A percentile compares a stretch with the other conserved stretches of the same genome.
These are phyloP conservation scores for Xenopus petersii DNA, from an alignment of 2,797 vertebrate species.

Conservation along the genomic window DNA sequence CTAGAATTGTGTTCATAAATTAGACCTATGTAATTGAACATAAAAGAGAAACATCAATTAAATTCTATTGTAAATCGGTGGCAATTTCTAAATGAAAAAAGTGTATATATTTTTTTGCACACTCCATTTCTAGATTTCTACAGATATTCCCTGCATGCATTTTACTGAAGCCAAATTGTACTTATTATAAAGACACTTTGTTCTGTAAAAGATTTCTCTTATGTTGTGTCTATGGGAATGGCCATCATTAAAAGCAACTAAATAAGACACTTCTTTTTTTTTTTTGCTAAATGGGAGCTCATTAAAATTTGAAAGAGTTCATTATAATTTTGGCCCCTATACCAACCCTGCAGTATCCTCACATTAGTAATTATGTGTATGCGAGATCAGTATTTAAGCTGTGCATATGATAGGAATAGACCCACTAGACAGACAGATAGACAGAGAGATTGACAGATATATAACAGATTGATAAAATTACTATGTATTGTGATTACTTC, in stretches of 20 bases:
- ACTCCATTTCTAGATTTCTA: neutral
- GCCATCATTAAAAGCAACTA: slow-evolving; percentile 15
- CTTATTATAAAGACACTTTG: slow-evolving; percentile 5
- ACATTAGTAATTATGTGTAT: slow-evolving; percentile 13
- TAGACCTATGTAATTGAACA: no score
- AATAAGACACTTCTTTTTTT: slow-evolving; percentile 16
- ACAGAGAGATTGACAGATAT: no score
- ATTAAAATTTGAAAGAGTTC: slow-evolving; percentile 31
- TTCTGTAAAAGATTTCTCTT: slow-evolving; percentile 1
- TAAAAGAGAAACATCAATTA: no score
- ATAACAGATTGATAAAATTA: no score
- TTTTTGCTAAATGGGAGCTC: slow-evolving; percentile 12
- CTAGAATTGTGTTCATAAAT: no score
- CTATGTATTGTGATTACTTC: no score
- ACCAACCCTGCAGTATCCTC: slow-evolving; percentile 11
- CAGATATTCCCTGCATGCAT: neutral
- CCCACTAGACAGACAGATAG: no score
- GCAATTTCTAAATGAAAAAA: no score
- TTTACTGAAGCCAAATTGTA: slow-evolving; percentile 22
- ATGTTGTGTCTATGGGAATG: slow-evolving; percentile 30
- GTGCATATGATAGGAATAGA: no score
- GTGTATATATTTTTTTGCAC: no score
- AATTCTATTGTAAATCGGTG: no score
- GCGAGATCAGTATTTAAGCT: no score
- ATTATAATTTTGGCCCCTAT: slow-evolving; percentile 21